Percentiles rank a stretch among this genome's conserved stretches.
phyloP scores from a whole-genome alignment of 92 coral and sea anemone species.

The Hydrozoanthus gracilis region DNA sequence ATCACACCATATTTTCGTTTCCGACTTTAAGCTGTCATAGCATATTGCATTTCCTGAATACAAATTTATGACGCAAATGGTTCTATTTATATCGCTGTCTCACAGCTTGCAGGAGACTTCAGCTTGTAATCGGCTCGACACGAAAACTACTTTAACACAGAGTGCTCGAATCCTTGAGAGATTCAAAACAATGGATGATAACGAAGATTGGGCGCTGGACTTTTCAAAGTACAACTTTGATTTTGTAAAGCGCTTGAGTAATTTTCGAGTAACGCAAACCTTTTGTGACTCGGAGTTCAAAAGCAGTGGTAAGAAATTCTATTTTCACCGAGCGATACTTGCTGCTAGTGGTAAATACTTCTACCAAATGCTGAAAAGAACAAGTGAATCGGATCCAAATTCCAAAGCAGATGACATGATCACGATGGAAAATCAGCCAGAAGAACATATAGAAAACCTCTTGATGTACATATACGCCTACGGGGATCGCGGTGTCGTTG shows the following conservation, averaged over 20 bases:
- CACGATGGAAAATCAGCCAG: background rate
- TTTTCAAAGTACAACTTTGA: conserved; percentile 45
- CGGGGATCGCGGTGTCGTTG: background rate
- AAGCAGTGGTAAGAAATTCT: background rate
- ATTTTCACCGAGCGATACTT: conserved; percentile 22
- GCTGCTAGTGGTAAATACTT: conserved; percentile 29
- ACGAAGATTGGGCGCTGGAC: conserved; percentile 30
- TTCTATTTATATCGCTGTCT: conserved; percentile 19
- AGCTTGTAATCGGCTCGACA: background rate
- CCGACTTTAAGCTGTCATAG: conserved; percentile 6
- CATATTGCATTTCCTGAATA: conserved; percentile 26
- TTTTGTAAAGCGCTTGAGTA: conserved; percentile 30
- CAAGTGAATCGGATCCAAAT: background rate
- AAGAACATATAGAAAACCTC: background rate
- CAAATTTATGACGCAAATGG: conserved; percentile 25
- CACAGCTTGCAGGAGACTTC: background rate
- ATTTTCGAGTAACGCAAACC: conserved; percentile 25
- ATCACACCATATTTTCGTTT: background rate
- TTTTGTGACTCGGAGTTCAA: conserved; percentile 20
- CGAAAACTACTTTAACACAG: background rate
- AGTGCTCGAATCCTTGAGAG: background rate
- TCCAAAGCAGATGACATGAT: background rate
- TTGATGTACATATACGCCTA: conserved; percentile 8
- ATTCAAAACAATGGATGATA: background rate
- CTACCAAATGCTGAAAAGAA: conserved; percentile 1